These are phyloP conservation scores for Diachrysia chrysitis DNA, from an alignment of 2,888 invertebrate genomes.

Conservation along the genomic window DNA sequence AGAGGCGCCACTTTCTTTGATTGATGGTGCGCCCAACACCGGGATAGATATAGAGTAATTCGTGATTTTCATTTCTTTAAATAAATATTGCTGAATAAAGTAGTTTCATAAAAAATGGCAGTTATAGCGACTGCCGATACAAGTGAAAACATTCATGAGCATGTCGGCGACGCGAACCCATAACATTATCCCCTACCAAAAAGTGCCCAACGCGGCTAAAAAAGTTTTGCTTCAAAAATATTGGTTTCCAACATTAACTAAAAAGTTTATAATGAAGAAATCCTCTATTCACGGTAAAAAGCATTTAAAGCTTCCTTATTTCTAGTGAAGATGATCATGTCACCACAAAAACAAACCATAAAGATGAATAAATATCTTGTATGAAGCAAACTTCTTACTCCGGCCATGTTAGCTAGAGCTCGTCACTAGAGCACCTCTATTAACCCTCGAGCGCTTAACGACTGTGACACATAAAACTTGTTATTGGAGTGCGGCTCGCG, in stretches of 20 bases:
- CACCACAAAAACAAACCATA: constrained; percentile 3
- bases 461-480: constrained; percentile 24
- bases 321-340: not conserved
- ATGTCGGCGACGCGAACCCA: too few relatives aligned
- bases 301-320: too few relatives aligned
- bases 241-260: too few relatives aligned
- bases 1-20: not conserved
- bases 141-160: too few relatives aligned
- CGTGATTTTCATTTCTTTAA: not conserved
- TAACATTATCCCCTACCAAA: too few relatives aligned
- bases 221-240: too few relatives aligned
- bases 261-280: not conserved
- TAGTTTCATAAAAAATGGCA: too few relatives aligned
- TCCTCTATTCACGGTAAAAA: not conserved
- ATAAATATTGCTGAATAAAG: not conserved
- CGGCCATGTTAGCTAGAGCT: constrained; percentile 13
- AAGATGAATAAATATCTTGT: constrained; percentile 10
- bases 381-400: not conserved
- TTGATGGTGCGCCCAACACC: not conserved
- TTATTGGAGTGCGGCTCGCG: constrained; percentile 16
- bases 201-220: too few relatives aligned
- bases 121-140: too few relatives aligned
- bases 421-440: constrained; percentile 8
- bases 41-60: not conserved
- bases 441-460: constrained; percentile 17